Evolutionary conservation across 2,888 invertebrate genomes (phyloP), one percentile per base, ranked within the genome.

Genomic region (Melieria picta): DNA sequence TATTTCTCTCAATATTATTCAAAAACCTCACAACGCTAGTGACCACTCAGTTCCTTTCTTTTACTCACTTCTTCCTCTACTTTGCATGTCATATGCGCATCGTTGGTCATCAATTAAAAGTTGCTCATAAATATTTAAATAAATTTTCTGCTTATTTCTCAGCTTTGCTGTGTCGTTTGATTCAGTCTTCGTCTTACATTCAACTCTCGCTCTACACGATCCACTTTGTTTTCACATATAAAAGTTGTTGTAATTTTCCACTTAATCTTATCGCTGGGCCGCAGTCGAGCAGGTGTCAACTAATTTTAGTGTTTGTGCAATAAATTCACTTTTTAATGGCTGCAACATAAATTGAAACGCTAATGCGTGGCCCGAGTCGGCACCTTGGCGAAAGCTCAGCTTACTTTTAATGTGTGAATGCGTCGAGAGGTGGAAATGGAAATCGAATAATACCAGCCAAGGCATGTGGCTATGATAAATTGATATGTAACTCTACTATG

Each of bases 51-150:
- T 30, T 3, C 30, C 30, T 30, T 30, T 30, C 30, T 30, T 30
- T 3, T 30, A 30, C 30, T 30, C 30, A 30, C 30, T 3, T 3
- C 30, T 30, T 30, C 30, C 30, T 30, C 30, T 30, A 30, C 30
- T 30, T 30, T 30, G 30, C 30, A 30, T 30, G 30, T 30, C 30
- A 50, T 60, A 9, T 57, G 10, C 48, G 13, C 48, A 13, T 43
- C 52, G 58, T 50, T 67, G 16, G 47, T 42, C 60, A 48, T 67
- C 50, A 43, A 67, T 58, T 67, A 50, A 67, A 67, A 50, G 13
- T n/a, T 43, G 50, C 50, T 50, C 43, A 67, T 67, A 60, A 67
- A 67, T 67, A 67, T 67, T 67, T 65, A 65, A 55, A 50, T 42
- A 47, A 47, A 46, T 62, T 62, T 46, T 47, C 11, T 11, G 10